Base-by-base conservation (phyloP, 2,888 invertebrate genomes). In the Oscheius sp. region DNA sequence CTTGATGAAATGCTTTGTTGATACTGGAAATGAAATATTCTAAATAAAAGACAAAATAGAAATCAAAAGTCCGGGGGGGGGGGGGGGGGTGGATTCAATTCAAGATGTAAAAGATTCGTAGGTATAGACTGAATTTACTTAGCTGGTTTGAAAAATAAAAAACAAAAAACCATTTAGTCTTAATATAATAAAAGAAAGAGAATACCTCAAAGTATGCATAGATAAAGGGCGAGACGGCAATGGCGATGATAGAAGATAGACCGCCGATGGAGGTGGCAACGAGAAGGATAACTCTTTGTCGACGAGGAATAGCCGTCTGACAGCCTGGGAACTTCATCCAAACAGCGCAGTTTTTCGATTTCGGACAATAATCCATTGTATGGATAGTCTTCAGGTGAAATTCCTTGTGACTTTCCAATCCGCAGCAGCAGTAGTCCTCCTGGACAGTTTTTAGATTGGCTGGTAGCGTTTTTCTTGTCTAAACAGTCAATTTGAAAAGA, bases 371-470 rank as follows among this genome's bases (percentile, higher is more conserved):
- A 14, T 6, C 59, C 24, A 30, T 59, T 9, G 41, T 59, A 30
- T 59, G 41, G 6, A 5, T 20, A 5, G 41, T 24, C 28, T 59
- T 44, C 41, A 24, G 28, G 4, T n/a, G 41, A 30, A 17, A 59
- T 2, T 41, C 59, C 44, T 22, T n/a, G 33, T 41, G 57, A 22
- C 22, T 41, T 8, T 14, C 24, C 57, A 57, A 22, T n/a, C 59
- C 59, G 28, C 59, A 59, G 28, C 59, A 59, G 44, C 59, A 59
- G 59, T 41, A 28, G 14, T 59, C 59, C 28, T 59, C 44, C 9
- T 59, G 59, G 44, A 59, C 5, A 9, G 2, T 4, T 1, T 9
- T 14, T 20, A 59, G n/a, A 3, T 59, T 30, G 17, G n/a, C 30
- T 9, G 59, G 44, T 8, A 59, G 20, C 5, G 20, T 22, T 6